These are phyloP conservation scores for Cirrhinus mrigala DNA, from an alignment of 2,797 vertebrate genomes.

Conservation along the genomic window DNA sequence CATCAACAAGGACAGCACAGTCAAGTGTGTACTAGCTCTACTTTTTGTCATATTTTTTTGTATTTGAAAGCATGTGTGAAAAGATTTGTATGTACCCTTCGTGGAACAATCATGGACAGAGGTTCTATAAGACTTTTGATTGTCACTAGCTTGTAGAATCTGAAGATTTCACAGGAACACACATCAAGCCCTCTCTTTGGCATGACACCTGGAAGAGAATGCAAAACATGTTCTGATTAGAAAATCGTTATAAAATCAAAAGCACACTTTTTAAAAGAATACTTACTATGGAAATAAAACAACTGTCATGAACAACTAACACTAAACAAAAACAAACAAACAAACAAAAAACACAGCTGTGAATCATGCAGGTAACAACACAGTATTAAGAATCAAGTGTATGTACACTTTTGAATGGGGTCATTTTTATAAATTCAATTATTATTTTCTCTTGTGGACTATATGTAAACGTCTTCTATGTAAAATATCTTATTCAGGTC, in stretches of 20 bases:
- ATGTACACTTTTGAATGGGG: too few species aligned
- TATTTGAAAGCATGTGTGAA: not conserved
- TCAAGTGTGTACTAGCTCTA: not conserved
- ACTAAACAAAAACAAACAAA: too few species aligned
- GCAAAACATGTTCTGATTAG: not conserved
- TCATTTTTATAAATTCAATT: too few species aligned
- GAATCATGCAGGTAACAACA: too few species aligned
- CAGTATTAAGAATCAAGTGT: too few species aligned
- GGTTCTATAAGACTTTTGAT: conserved; percentile 87
- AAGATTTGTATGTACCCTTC: conserved; percentile 78
- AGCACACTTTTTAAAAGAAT: not conserved
- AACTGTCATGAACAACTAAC: too few species aligned
- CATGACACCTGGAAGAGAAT: conserved; percentile 81
- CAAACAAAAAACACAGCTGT: too few species aligned
- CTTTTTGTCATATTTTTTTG: not conserved
- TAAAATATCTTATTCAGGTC: too few species aligned
- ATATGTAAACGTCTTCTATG: too few species aligned
- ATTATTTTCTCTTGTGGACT: too few species aligned
- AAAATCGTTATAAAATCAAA: not conserved
- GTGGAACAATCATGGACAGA: conserved; percentile 89
- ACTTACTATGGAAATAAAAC: too few species aligned
- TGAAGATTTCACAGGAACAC: conserved; percentile 85
- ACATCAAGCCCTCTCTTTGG: conserved; percentile 88
- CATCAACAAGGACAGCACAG: not conserved
- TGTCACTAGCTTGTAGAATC: conserved; percentile 89